Percentiles rank a stretch among this genome's conserved stretches.
These are phyloP conservation scores for Rhynchotus rufescens DNA, from an alignment of 2,797 vertebrate genomes.

Conservation along the genomic window DNA sequence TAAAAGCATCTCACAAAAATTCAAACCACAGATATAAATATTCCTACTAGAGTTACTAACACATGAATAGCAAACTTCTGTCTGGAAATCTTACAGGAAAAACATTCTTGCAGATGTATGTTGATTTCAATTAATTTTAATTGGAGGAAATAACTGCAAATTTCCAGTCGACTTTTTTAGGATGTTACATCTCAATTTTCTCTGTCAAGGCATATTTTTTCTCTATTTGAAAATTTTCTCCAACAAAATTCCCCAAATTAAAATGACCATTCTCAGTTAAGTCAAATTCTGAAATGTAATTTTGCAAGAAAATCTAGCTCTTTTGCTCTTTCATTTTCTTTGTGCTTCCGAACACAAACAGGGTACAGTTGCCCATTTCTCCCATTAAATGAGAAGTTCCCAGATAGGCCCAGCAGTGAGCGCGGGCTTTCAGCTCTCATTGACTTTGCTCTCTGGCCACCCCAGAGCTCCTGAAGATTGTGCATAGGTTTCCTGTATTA, in stretches of 20 bases:
- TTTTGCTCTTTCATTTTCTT: neutral
- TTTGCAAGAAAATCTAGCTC: neutral
- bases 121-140: neutral
- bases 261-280: accelerated
- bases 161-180: neutral
- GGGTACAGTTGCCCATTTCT: neutral
- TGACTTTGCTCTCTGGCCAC: neutral
- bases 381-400: neutral
- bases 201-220: neutral
- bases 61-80: neutral
- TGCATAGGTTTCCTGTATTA: neutral
- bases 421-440: neutral
- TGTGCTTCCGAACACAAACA: neutral
- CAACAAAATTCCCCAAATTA: neutral
- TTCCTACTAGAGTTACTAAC: neutral
- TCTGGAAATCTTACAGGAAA: conserved; percentile 13
- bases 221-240: neutral
- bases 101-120: neutral
- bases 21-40: conserved; percentile 40
- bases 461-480: neutral
- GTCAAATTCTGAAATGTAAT: neutral
- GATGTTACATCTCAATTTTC: neutral
- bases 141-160: conserved; percentile 10
- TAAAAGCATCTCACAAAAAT: conserved; percentile 44
- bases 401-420: accelerated